These are phyloP conservation scores for Champsocephalus esox DNA, from an alignment of 2,797 vertebrate genomes.

Conservation along the genomic window DNA sequence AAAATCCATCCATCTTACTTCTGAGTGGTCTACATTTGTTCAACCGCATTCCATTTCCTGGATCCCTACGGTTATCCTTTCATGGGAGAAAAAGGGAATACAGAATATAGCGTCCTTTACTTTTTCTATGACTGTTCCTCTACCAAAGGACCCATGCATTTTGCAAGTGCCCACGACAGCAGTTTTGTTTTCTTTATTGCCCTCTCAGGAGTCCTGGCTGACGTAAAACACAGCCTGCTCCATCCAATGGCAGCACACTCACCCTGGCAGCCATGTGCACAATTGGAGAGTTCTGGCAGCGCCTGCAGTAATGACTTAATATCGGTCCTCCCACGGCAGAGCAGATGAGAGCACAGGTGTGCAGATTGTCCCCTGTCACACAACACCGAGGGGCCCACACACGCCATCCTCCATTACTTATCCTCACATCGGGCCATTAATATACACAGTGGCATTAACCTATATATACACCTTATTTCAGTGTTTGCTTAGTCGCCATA, in stretches of 20 bases:
- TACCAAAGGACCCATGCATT: slow-evolving; percentile 24
- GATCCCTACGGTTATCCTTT: not conserved
- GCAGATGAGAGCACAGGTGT: slow-evolving; percentile 82
- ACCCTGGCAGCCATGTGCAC: slow-evolving; percentile 53
- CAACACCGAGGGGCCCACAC: slow-evolving; percentile 63
- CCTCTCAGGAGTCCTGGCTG: slow-evolving; percentile 41
- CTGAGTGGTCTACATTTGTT: not conserved
- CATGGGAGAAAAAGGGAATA: not conserved
- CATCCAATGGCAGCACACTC: slow-evolving; percentile 57
- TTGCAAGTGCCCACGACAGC: slow-evolving; percentile 41
- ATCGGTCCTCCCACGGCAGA: slow-evolving; percentile 72
- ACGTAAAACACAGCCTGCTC: slow-evolving; percentile 55
- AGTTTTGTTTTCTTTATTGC: slow-evolving; percentile 62
- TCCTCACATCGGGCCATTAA: slow-evolving; percentile 43
- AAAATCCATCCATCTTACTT: slow-evolving; percentile 13
- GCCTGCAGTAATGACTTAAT: slow-evolving; percentile 78
- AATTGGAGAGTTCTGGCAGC: slow-evolving; percentile 55
- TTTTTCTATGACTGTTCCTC: slow-evolving; percentile 20
- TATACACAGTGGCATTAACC: slow-evolving; percentile 36
- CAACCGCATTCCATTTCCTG: not conserved
- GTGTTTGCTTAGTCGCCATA: not conserved
- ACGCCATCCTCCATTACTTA: slow-evolving; percentile 60
- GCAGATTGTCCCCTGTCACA: slow-evolving; percentile 70
- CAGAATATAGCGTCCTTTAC: slow-evolving; percentile 1
- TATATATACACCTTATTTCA: not conserved